Evolutionary conservation across 2,113 vertebrate genomes (phyloP).

Genomic region (Mustelus asterias): DNA sequence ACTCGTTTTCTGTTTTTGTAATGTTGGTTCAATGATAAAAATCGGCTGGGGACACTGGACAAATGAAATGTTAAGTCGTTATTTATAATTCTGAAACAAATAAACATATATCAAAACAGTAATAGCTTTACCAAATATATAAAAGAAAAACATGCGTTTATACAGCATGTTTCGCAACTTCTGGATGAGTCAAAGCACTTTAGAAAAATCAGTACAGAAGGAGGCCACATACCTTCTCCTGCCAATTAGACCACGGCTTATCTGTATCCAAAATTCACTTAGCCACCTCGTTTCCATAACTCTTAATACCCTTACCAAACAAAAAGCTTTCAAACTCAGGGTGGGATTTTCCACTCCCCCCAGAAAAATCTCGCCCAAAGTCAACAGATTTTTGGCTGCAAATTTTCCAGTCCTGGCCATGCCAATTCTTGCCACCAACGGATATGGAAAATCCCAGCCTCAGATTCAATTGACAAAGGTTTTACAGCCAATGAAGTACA

Average conservation of each 20-base stretch:
- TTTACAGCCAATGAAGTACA: background rate
- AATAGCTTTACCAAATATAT: background rate
- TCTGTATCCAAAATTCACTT: background rate
- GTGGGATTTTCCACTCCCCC: no score
- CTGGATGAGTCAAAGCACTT: background rate
- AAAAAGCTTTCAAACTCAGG: background rate
- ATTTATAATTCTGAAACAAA: background rate
- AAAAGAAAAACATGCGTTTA: background rate
- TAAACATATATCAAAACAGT: background rate
- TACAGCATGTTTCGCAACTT: background rate
- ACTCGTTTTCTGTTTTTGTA: background rate
- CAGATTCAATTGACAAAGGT: background rate
- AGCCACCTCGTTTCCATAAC: background rate
- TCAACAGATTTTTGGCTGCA: no score
- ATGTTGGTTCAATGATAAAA: background rate
- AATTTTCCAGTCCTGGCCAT: no score
- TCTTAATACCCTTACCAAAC: background rate
- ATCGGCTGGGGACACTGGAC: background rate
- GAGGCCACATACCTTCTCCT: background rate
- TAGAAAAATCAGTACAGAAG: background rate
- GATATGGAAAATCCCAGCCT: no score
- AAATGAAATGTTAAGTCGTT: background rate
- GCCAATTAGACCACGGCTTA: background rate
- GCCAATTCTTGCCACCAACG: no score
- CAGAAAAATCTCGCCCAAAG: no score